Evolutionary conservation across 92 coral and sea anemone genomes (phyloP), one percentile per base, ranked within the genome.

Genomic region (Epizoanthus rinbou): DNA sequence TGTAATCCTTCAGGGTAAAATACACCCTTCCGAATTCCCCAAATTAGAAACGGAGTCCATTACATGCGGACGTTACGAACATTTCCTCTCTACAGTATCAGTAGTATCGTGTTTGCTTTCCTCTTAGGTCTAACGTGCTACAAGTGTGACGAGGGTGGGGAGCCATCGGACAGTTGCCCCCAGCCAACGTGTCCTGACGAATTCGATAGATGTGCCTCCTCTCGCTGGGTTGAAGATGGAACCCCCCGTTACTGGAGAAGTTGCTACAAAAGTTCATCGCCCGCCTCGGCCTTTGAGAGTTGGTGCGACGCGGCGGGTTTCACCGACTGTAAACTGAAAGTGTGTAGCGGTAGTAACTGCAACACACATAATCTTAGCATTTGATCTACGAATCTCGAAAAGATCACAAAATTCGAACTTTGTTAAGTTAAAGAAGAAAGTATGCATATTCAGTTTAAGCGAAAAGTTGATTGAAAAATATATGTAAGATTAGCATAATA

Each of bases 141-240:
- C 71, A 78, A 78, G 39, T 78, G 82, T 31, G 21, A 6, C 17
- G 82, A 78, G 23, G 71, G 82, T 14, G 71, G 82, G 4, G 18
- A 15, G 1, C 82, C 82, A 21, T 78, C 82, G 6, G 14, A 69
- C 31, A 56, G 10, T 5, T 78, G 82, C 25, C 82, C 72, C 11
- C 62, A 69, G 3, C 82, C 82, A 22, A 69, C 41, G 18, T 75
- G 67, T 16, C 67, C 63, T 14, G 7, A 28, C 9, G 81, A 8
- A 21, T 78, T 43, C 57, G 41, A 39, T 8, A 8, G 14, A 6
- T 78, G 82, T 23, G 71, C 82, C 57, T 37, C 70, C 43, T 25
- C 82, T 15, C 82, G 82, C 6, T 78, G 82, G 82, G 82, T 62
- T 11, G 22, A 19, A 41, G 57, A 78, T 10, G 82, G 59, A 16